Evolutionary conservation across 2,888 invertebrate genomes (phyloP), one percentile per base, ranked within the genome.

Genomic region (Torymus tubicola): DNA sequence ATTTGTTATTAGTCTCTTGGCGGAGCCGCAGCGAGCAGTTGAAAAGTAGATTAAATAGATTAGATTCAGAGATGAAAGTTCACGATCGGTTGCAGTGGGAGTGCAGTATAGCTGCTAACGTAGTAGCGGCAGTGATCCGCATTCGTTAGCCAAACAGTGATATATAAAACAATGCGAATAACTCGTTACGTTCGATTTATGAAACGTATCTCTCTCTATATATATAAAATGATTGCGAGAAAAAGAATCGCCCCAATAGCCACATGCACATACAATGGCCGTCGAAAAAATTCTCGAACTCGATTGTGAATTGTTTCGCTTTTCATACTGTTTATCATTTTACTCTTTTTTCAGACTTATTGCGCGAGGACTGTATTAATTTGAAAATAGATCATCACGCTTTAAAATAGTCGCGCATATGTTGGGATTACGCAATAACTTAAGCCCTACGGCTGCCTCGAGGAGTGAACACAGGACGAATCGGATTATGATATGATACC

Each of bases 1-100:
- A 71, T 78, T 81, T 58, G 80, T 67, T 71, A n/a, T n/a, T 14
- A 21, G 57, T 55, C 14, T 18, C 67, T 42, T 1, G 42, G 42
- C 42, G 42, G 8, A 58, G 74, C 57, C 1, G 11, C 65, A 67
- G 55, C 16, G 50, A 13, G 53, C 57, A 58, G 76, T 77, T 71
- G 53, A 78, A 78, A 74, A 81, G 64, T 74, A 81, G 78, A 81
- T 81, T 67, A 78, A 78, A 57, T 61, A 55, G 74, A 74, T 75
- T 81, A 78, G 78, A 78, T 78, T 63, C 14, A 60, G n/a, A 78
- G 81, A 81, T 75, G 81, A 81, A 81, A 81, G 81, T 75, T 78
- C 74, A 75, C 67, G 81, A 81, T 78, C 81, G 70, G 60, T 21
- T 16, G 14, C n/a, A 14, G 12, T n/a, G 50, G 18, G 42, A 16